A percentile compares a stretch with the other conserved stretches of the same genome.
These are phyloP conservation scores for Gallinago nigripennis DNA, from an alignment of 2,797 vertebrate genomes.

Conservation along the genomic window DNA sequence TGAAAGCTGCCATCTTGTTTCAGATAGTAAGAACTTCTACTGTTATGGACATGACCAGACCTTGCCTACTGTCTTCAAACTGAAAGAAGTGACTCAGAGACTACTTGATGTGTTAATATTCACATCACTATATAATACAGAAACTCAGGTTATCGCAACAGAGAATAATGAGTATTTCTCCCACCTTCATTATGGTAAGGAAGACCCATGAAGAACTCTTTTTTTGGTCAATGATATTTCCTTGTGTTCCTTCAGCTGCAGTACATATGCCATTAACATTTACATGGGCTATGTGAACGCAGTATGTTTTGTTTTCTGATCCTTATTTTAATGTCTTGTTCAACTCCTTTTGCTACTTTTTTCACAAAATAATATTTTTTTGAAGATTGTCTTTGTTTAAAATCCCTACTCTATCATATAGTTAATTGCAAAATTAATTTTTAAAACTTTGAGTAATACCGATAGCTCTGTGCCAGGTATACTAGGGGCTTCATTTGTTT, in stretches of 20 bases:
- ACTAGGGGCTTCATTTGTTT: neutral
- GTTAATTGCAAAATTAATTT: neutral
- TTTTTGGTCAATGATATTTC: neutral
- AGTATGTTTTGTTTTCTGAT: neutral
- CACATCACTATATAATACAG: neutral
- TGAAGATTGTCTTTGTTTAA: neutral
- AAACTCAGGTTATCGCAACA: neutral
- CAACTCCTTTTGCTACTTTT: neutral
- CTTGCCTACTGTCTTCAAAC: neutral
- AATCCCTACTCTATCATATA: neutral
- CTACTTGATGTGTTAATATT: neutral
- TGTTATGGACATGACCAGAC: neutral
- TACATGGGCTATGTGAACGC: accelerated
- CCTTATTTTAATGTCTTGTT: neutral
- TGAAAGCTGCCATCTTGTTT: neutral
- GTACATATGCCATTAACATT: neutral
- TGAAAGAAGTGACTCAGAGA: neutral
- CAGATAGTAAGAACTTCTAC: neutral
- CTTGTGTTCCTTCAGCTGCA: neutral
- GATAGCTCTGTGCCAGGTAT: neutral
- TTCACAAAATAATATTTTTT: neutral
- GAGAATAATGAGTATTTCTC: neutral
- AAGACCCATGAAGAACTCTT: neutral
- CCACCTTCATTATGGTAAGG: neutral
- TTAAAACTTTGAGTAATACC: neutral